phyloP scores from a whole-genome alignment of 2,113 vertebrate species.

The Syrmaticus mikado region DNA sequence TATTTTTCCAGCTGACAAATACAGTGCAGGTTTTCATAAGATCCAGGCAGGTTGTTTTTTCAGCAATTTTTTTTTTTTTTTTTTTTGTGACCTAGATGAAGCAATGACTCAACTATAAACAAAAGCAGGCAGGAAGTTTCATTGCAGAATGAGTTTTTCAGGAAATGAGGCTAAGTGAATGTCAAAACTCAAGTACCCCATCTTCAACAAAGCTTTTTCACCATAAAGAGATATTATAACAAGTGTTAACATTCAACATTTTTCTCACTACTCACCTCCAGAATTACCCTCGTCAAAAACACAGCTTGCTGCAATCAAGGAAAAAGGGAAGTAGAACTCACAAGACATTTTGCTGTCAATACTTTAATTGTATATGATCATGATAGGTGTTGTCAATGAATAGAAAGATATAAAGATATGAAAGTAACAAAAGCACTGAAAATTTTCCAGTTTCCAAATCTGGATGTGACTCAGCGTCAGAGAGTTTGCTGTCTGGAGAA shows the following conservation, averaged over 20 bases:
- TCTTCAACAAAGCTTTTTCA: background rate
- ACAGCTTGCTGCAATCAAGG: background rate
- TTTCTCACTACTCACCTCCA: background rate
- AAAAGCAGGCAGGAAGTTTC: background rate
- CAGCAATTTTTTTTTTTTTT: background rate
- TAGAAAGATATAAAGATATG: rapidly evolving
- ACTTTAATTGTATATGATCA: background rate
- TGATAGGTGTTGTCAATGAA: background rate
- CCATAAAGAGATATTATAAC: background rate
- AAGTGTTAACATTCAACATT: background rate
- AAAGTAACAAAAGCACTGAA: background rate
- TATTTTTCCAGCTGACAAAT: background rate
- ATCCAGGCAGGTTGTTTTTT: background rate
- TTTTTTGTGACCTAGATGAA: background rate
- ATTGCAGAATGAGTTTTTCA: background rate
- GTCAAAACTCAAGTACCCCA: background rate
- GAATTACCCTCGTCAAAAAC: background rate
- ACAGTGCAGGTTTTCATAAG: background rate
- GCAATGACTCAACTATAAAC: background rate
- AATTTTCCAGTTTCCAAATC: background rate
- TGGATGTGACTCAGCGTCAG: background rate
- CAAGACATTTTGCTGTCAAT: background rate
- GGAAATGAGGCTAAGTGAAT: background rate
- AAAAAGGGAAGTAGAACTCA: background rate
- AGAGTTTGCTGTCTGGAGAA: background rate